phyloP scores from a whole-genome alignment of 2,797 vertebrate species.

The Diplodus puntazzo region DNA sequence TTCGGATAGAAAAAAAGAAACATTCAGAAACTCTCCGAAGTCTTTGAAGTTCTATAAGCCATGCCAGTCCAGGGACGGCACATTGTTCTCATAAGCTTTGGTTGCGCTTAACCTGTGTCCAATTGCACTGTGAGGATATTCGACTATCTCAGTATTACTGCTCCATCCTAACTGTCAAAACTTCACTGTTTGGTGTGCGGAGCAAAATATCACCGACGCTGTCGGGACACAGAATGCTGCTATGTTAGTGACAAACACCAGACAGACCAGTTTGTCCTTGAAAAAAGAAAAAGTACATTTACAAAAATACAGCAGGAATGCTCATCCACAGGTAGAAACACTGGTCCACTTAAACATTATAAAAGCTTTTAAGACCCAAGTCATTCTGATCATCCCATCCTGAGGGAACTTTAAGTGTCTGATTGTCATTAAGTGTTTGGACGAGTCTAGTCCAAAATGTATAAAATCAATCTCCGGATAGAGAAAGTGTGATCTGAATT shows the following conservation, averaged over 20 bases:
- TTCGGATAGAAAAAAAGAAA: slow-evolving; percentile 72
- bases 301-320: slow-evolving; percentile 80
- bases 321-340: slow-evolving; percentile 79
- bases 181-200: slow-evolving; percentile 61
- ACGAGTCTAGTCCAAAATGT: slow-evolving; percentile 33
- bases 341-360: slow-evolving; percentile 63
- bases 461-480: slow-evolving; percentile 16
- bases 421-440: slow-evolving; percentile 30
- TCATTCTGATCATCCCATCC: slow-evolving; percentile 32
- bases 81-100: slow-evolving; percentile 79
- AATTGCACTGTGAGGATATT: slow-evolving; percentile 69
- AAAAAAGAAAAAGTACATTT: slow-evolving; percentile 39
- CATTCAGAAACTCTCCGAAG: slow-evolving; percentile 66
- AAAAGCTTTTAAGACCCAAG: slow-evolving; percentile 48
- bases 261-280: slow-evolving; percentile 40
- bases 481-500: slow-evolving; percentile 28
- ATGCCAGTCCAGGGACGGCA: slow-evolving; percentile 75
- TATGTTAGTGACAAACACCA: slow-evolving; percentile 36
- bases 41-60: slow-evolving; percentile 77
- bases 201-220: slow-evolving; percentile 36
- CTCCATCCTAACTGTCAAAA: slow-evolving; percentile 53
- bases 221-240: slow-evolving; percentile 40
- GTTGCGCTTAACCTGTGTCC: slow-evolving; percentile 77
- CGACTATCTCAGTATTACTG: slow-evolving; percentile 53
- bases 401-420: slow-evolving; percentile 40